Conservation (phyloP, 2,113 vertebrate species). For the Percopsis transmontana region DNA sequence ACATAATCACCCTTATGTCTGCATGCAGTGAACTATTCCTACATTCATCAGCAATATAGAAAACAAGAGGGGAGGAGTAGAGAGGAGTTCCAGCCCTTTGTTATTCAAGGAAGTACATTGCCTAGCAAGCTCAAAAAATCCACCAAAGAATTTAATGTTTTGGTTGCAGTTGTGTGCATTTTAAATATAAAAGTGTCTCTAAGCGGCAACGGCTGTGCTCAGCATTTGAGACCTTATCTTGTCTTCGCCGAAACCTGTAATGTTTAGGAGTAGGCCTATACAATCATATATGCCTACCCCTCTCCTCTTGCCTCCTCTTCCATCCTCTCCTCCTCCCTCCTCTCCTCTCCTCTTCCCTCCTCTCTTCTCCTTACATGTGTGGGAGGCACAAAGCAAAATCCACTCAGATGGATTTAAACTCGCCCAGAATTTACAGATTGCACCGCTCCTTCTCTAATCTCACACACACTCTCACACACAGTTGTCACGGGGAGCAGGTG, state of each 20-base stretch:
- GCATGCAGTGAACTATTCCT: constrained; percentile 27
- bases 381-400: constrained; percentile 67
- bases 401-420: constrained; percentile 68
- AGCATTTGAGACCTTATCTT: no score
- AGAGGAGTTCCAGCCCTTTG: constrained; percentile 24
- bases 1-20: constrained; percentile 9
- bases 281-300: neutral
- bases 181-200: constrained; percentile 21
- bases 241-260: no score
- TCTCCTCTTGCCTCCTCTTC: constrained; percentile 9
- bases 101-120: constrained; percentile 46
- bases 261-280: no score
- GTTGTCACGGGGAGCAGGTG: constrained; percentile 36
- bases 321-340: neutral
- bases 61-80: constrained; percentile 8
- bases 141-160: constrained; percentile 34
- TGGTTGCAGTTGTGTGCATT: constrained; percentile 22
- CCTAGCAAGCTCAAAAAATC: constrained; percentile 36
- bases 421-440: constrained; percentile 53
- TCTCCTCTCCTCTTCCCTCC: constrained; percentile 10
- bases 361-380: constrained; percentile 58
- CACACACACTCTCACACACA: constrained; percentile 19
- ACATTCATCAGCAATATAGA: constrained; percentile 21
- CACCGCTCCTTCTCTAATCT: constrained; percentile 32
- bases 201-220: neutral